Base-by-base conservation (phyloP, 2,888 invertebrate genomes). In the Orchestes rusci region DNA sequence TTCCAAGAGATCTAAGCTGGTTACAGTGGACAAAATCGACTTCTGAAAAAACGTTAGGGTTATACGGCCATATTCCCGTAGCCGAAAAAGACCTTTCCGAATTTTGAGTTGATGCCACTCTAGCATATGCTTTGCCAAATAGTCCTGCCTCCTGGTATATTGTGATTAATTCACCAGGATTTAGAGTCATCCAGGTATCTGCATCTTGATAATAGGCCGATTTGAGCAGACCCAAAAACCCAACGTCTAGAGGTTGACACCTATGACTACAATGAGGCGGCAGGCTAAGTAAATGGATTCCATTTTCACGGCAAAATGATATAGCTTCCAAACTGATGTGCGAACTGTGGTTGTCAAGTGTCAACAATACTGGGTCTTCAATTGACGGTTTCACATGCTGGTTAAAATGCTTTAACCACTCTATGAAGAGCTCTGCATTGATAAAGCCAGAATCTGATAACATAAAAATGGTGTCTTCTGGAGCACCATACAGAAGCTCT, bases 371-470 rank as follows among this genome's bases (percentile, higher is more conserved):
- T 45, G 57, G 54, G 13, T 56, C 52, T 16, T 56, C 55, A 38
- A 42, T 43, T 17, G 53, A 51, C 17, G 60, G 43, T 46, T 57
- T 59, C 12, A 53, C 56, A 59, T 54, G 29, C 16, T 48, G 38
- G 16, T 60, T 49, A 45, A 61, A 59, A 48, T 63, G 59, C 12
- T 47, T 29, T 19, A 39, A 16, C 28, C 34, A 55, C 33, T 48
- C 39, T 5, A 39, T 7, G 54, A 60, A 63, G 10, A 59, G 33
- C 16, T 51, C 53, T 18, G 52, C 50, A n/a, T 45, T 59, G 56
- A 63, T 63, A 59, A 61, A 65, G 2, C 65, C 63, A 39, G 16
- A n/a, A n/a, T n/a, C n/a, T n/a, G n/a, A n/a, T n/a, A n/a, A n/a
- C n/a, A n/a, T n/a, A n/a, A n/a, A n/a, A n/a, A n/a, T n/a, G n/a